Evolutionary conservation across 2,888 invertebrate species (phyloP).

Genomic region (Apotomis capreana): DNA sequence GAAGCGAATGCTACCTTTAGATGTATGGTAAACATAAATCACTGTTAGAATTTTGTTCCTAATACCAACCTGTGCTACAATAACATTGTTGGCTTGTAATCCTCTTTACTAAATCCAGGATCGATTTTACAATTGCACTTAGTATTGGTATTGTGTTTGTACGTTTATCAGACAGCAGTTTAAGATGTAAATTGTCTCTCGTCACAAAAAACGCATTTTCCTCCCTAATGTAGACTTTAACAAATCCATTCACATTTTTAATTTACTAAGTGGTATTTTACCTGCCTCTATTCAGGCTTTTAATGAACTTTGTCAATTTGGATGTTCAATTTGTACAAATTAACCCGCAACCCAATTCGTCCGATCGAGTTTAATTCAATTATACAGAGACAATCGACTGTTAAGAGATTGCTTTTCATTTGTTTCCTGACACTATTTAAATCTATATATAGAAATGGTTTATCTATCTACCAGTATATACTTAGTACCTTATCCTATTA

Average conservation of each 20-base stretch:
- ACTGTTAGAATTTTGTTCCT: too few species aligned
- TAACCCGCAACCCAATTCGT: constrained; percentile 29
- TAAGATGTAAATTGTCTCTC: too few species aligned
- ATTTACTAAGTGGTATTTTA: neutral
- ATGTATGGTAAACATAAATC: too few species aligned
- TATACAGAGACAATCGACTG: constrained; percentile 27
- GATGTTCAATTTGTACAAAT: constrained; percentile 33
- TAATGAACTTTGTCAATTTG: constrained; percentile 8
- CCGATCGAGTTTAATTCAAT: constrained; percentile 23
- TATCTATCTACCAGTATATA: neutral
- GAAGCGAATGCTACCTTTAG: too few species aligned
- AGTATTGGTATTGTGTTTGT: too few species aligned
- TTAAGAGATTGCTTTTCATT: constrained; percentile 36
- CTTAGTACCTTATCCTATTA: too few species aligned
- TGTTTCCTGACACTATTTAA: neutral
- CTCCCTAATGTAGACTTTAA: neutral
- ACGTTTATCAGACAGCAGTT: too few species aligned
- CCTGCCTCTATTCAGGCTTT: neutral
- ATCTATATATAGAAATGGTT: neutral
- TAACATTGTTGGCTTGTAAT: too few species aligned
- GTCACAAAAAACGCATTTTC: neutral
- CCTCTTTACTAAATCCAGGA: too few species aligned
- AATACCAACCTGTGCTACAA: too few species aligned
- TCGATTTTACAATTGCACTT: too few species aligned
- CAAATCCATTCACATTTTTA: neutral